Evolutionary conservation across 2,113 vertebrate genomes (phyloP).

Genomic region (Vanacampus margaritifer): DNA sequence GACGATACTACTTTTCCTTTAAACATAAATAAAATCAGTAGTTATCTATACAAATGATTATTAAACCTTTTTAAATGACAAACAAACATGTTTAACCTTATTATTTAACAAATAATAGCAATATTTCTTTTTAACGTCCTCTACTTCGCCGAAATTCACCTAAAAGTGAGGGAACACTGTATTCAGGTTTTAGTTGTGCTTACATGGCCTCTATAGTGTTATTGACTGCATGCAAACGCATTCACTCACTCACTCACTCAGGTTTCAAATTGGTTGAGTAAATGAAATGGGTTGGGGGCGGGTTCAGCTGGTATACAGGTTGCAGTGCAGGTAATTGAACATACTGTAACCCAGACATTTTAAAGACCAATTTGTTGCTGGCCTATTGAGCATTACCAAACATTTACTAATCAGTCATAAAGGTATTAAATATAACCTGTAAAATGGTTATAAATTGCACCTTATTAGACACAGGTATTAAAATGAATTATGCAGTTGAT

Average conservation of each 20-base stretch:
- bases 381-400: background rate
- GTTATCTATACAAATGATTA: no score
- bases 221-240: no score
- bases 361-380: background rate
- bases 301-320: background rate
- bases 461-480: background rate
- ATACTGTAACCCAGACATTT: background rate
- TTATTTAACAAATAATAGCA: no score
- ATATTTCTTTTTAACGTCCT: no score
- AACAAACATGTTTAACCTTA: no score
- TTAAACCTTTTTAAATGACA: no score
- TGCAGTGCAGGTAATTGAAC: background rate
- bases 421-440: background rate
- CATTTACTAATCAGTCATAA: conserved; percentile 6
- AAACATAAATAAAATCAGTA: no score
- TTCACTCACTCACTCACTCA: background rate
- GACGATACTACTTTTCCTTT: no score
- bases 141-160: no score
- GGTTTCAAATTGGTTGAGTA: background rate
- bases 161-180: no score
- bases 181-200: no score
- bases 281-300: background rate
- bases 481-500: background rate
- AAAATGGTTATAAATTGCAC: background rate
- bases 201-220: no score